A percentile compares a stretch with the other conserved stretches of the same genome.
Evolutionary conservation across 2,113 vertebrate genomes (phyloP).

Genomic region (Eurypyga helias): DNA sequence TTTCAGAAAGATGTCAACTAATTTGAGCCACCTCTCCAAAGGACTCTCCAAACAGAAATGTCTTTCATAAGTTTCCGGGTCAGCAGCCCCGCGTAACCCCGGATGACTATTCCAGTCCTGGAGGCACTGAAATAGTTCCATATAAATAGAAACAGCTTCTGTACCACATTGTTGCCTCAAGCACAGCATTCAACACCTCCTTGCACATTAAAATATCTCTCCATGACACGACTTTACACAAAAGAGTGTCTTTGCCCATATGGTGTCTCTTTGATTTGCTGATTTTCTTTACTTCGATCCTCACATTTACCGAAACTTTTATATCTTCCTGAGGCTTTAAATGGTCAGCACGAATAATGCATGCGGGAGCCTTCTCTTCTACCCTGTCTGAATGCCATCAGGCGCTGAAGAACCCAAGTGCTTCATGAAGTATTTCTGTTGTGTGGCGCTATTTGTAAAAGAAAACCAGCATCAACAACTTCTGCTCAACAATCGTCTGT

Average conservation of each 20-base stretch:
- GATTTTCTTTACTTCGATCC: constrained; percentile 61
- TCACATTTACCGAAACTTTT: constrained; percentile 34
- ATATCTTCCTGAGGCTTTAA: constrained; percentile 61
- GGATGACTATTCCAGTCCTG: constrained; percentile 79
- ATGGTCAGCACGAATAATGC: constrained; percentile 61
- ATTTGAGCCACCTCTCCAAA: constrained; percentile 78
- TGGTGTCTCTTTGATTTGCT: constrained; percentile 53
- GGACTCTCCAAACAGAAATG: constrained; percentile 84
- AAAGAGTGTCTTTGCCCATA: constrained; percentile 49
- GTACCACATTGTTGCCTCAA: constrained; percentile 72
- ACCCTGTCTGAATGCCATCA: constrained; percentile 9
- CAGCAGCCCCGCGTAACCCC: constrained; percentile 79
- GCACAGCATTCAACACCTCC: constrained; percentile 71
- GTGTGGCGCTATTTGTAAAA: neutral
- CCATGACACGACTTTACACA: constrained; percentile 51
- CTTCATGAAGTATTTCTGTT: constrained; percentile 6
- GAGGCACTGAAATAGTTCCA: constrained; percentile 79
- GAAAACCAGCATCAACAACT: neutral
- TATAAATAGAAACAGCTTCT: constrained; percentile 81
- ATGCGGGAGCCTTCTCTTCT: constrained; percentile 26
- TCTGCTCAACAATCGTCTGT: neutral
- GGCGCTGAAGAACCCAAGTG: constrained; percentile 5
- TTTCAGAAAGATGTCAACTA: constrained; percentile 76
- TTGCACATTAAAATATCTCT: constrained; percentile 61
- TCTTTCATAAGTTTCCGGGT: constrained; percentile 89